Evolutionary conservation across 2,113 vertebrate genomes (phyloP), one percentile per base, ranked within the genome.

Genomic region (Spea bombifrons): DNA sequence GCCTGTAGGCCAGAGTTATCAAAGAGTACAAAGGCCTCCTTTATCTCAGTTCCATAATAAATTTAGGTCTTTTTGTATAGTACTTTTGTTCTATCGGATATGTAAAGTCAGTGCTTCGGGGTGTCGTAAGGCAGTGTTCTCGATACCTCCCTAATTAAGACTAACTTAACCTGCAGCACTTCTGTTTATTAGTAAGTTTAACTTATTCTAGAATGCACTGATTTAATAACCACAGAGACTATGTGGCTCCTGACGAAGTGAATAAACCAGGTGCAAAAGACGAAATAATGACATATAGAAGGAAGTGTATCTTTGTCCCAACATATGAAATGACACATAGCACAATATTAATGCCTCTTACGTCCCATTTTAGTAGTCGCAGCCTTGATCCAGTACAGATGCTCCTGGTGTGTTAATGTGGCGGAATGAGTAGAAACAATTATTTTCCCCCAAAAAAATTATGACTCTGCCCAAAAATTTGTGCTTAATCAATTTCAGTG

Each of bases 271-370:
- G 8, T 50, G 7, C 15, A 16, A 71, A 48, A 78, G 68, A 53
- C 47, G 52, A 16, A 48, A 61, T 61, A 77, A 77, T 45, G 69
- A 55, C 76, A 65, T 49, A 17, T 8, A 72, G 43, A 16, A 66
- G 15, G 3, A 43, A 5, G 7, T 57, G 44, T 66, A 45, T 6
- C 15, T 73, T 10, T 66, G 59, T 30, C 45, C 50, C 70, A 69
- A 70, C 44, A 76, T 10, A 59, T 10, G 17, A 16, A 64, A 7
- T 30, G 30, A 30, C 30, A 2, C 30, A 30, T 30, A 30, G 30
- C 30, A 30, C 30, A 2, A 30, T 30, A 30, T 30, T 30, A 30
- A 30, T 30, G 30, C 30, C 30, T 30, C 30, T 30, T 30, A 30
- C 30, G 30, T 30, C 30, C 30, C 30, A 2, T 30, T 30, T 30